Evolutionary conservation across 2,888 invertebrate species (phyloP).

Genomic region (Drepana falcataria): DNA sequence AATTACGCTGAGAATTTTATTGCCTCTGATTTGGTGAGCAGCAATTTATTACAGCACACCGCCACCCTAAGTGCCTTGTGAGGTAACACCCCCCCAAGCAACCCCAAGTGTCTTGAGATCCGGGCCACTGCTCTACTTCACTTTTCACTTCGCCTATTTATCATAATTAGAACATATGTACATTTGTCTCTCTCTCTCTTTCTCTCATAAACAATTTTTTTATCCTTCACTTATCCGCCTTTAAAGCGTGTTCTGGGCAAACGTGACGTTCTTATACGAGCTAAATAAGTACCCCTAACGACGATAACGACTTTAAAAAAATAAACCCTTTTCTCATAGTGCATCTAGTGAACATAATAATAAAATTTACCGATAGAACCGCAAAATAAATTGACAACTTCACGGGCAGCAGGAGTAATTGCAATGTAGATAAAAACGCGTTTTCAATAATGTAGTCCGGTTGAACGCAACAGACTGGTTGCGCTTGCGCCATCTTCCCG

Average conservation of each 20-base stretch:
- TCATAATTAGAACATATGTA: neutral
- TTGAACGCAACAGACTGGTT: slow-evolving; percentile 1
- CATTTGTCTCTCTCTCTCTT: too few relatives aligned
- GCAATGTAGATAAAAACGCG: neutral
- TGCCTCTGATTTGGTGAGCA: neutral
- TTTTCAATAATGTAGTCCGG: slow-evolving; percentile 1
- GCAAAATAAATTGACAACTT: neutral
- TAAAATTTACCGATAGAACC: too few relatives aligned
- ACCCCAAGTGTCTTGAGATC: neutral
- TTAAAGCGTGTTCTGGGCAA: too few relatives aligned
- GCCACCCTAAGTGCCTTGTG: neutral
- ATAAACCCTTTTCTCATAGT: too few relatives aligned
- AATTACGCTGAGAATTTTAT: neutral
- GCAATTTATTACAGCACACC: neutral
- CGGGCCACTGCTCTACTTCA: neutral
- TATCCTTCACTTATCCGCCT: too few relatives aligned
- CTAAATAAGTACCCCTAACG: too few relatives aligned
- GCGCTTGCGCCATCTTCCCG: slow-evolving; percentile 24
- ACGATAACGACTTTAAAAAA: too few relatives aligned
- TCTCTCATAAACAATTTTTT: too few relatives aligned
- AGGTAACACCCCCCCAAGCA: neutral
- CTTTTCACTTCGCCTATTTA: neutral
- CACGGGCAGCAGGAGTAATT: neutral
- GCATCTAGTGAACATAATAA: too few relatives aligned
- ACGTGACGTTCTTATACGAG: too few relatives aligned